Evolutionary conservation across 1,140 invertebrate genomes (phyloP), one percentile per base, ranked within the genome.

Genomic region (Zaprionus africanus): DNA sequence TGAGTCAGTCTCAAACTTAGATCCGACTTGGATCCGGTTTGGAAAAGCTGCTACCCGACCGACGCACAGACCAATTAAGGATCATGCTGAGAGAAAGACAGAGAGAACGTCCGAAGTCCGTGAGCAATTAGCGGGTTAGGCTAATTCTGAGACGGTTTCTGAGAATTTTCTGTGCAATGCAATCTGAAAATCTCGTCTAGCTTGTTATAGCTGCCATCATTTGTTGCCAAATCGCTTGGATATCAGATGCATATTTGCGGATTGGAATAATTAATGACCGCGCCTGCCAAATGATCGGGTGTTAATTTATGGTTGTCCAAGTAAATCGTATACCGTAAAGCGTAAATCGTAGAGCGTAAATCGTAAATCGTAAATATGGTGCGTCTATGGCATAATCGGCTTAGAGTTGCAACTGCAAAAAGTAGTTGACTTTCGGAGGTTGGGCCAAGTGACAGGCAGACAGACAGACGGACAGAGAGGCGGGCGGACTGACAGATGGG

Each of bases 261-360:
- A 65, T 62, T 58, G 26, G 57, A 62, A 75, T 75, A 75, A 69
- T 69, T 75, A 62, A 75, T 75, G 72, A 51, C 31, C 58, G 49
- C 51, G 58, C 58, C 65, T 68, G 65, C 71, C 65, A 68, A 74
- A 68, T 74, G 65, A 24, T 51, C 71, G 58, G 71, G 71, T 74
- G 65, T 69, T 74, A 74, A 74, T 74, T 74, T 69, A 74, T 74
- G 71, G 71, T 74, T 74, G 71, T 69, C 71, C 41, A 26, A 49
- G 13, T 36, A 61, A 73, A 61, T 73, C 71, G 71, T 41, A 73
- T 73, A 66, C 65, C 70, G 56, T 53, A 72, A 41, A 67, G 66
- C 36, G 70, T 73, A 60, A 73, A 73, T 69, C 38, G 26, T 22
- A 58, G 0, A 57, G 4, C 28, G 56, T 57, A 57, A 34, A 34